Evolutionary conservation across 2,797 vertebrate species (phyloP).

Genomic region (Poecilia velifera): DNA sequence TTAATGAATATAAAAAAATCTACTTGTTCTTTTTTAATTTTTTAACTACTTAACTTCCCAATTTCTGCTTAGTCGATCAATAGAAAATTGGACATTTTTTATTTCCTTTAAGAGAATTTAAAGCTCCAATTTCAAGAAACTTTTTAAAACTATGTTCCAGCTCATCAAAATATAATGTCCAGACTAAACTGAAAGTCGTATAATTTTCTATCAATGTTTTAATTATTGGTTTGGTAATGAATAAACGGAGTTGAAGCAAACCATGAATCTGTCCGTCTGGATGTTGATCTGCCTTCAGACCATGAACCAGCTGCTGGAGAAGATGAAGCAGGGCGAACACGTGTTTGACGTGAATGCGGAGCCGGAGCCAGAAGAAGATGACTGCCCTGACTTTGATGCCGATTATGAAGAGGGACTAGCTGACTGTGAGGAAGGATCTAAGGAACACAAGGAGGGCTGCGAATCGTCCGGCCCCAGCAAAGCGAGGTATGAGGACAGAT

Average conservation of each 20-base stretch:
- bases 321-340: slow-evolving; percentile 88
- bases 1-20: neutral
- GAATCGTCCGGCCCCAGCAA: slow-evolving; percentile 66
- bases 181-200: no score
- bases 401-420: slow-evolving; percentile 70
- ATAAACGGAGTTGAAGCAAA: no score
- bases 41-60: neutral
- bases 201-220: no score
- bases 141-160: neutral
- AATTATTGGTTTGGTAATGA: no score
- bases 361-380: slow-evolving; percentile 68
- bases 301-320: slow-evolving; percentile 88
- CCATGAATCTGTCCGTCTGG: neutral
- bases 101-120: neutral
- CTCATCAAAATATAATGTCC: no score
- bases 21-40: neutral
- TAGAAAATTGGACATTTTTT: no score
- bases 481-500: slow-evolving; percentile 63
- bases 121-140: neutral
- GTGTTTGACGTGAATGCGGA: slow-evolving; percentile 85
- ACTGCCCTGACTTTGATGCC: slow-evolving; percentile 78
- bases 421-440: slow-evolving; percentile 65
- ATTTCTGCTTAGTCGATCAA: neutral
- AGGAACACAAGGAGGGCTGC: slow-evolving; percentile 76
- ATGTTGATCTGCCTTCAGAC: slow-evolving; percentile 74